A percentile compares a stretch with the other conserved stretches of the same genome.
Evolutionary conservation across 2,113 vertebrate species (phyloP).

Genomic region (Aspiorhynchus laticeps): DNA sequence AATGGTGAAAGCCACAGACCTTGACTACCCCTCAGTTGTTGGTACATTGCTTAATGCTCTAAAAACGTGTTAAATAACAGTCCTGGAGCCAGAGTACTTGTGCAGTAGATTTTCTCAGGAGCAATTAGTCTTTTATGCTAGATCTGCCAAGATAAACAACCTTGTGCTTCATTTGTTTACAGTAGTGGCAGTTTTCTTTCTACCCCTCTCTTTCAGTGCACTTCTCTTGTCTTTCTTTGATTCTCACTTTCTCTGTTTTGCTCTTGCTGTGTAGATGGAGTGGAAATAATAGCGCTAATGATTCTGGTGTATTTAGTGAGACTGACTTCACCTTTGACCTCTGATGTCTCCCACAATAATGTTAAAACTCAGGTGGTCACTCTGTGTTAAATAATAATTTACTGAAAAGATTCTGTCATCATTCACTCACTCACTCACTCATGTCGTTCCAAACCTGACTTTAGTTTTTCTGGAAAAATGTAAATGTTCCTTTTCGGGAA

Average conservation of each 20-base stretch:
- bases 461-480: background rate
- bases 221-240: background rate
- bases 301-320: conserved; percentile 9
- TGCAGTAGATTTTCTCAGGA: conserved; percentile 49
- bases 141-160: conserved; percentile 60
- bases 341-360: conserved; percentile 19
- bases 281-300: conserved; percentile 27
- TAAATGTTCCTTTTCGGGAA: too few species aligned
- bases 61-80: conserved; percentile 50
- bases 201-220: conserved; percentile 4
- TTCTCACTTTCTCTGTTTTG: conserved; percentile 27
- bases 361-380: conserved; percentile 14
- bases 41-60: conserved; percentile 45
- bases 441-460: background rate
- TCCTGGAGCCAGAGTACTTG: conserved; percentile 46
- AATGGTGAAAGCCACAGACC: conserved; percentile 32
- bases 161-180: conserved; percentile 49
- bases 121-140: conserved; percentile 50
- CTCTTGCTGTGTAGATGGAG: conserved; percentile 22
- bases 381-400: background rate
- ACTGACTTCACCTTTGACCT: conserved; percentile 26
- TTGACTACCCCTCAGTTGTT: conserved; percentile 31
- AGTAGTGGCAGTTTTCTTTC: conserved; percentile 28
- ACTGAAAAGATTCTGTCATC: background rate
- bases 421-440: background rate